phyloP scores from a whole-genome alignment of 1,140 invertebrate species.

The Pseudomyrmex cubaensis region DNA sequence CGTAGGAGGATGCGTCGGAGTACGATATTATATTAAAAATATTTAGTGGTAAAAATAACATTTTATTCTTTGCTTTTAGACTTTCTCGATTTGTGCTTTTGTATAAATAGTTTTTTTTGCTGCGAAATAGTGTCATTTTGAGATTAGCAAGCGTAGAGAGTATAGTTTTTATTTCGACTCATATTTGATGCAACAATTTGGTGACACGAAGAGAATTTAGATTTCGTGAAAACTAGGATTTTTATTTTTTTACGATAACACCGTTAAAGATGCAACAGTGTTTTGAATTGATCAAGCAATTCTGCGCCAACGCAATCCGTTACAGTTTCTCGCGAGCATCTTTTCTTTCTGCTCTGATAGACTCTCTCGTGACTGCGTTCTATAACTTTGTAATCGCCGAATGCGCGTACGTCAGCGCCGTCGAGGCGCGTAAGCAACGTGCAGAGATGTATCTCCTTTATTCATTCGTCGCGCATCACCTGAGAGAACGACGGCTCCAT shows the following conservation, averaged over 20 bases:
- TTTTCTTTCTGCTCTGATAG: conserved; percentile 1
- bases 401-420: conserved; percentile 22
- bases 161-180: neutral
- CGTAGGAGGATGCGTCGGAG: neutral
- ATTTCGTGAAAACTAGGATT: no score
- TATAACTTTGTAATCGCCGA: neutral
- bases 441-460: conserved; percentile 3
- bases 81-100: neutral
- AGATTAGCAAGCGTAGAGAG: neutral
- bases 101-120: neutral
- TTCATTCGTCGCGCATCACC: conserved; percentile 39
- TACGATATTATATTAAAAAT: neutral
- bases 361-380: conserved; percentile 5
- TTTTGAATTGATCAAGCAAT: conserved; percentile 2
- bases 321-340: conserved; percentile 11
- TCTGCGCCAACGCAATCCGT: neutral
- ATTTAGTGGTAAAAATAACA: neutral
- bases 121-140: neutral
- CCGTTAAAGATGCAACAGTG: no score
- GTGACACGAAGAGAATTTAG: neutral
- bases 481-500: conserved; percentile 52
- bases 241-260: no score
- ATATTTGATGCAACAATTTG: neutral
- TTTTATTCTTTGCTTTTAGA: neutral
- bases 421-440: conserved; percentile 20